Evolutionary conservation across 2,888 invertebrate genomes (phyloP), one percentile per base, ranked within the genome.

Genomic region (Augiades crinisus): DNA sequence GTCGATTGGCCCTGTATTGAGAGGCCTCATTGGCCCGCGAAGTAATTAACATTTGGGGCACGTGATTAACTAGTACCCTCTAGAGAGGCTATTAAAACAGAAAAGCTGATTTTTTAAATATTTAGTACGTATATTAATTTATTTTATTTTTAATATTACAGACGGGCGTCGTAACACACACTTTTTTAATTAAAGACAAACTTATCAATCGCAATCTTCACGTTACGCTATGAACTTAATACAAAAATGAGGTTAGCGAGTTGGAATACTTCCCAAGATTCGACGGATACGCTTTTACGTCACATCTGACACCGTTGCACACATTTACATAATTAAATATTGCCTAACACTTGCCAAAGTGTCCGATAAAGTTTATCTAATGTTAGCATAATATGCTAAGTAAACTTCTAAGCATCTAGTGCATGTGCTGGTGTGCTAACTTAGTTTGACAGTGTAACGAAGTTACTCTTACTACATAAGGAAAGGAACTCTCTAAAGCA

Each of bases 271-370:
- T 22, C 13, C 12, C 21, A 21, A 22, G 13, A 38, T 13, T n/a
- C n/a, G n/a, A 38, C 7, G n/a, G 10, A 8, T 46, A 46, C 19
- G 14, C 37, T n/a, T 19, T 22, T 17, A n/a, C 12, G 30, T 13
- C 37, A 37, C 47, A 36, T 22, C 37, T 47, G 37, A 37, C 17
- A 37, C 19, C 38, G 37, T 10, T 41, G 47, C 17, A 49, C 47
- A 19, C 40, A 31, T 40, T 49, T 49, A 33, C 36, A 40, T 40
- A 49, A 49, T 49, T 10, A 33, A 49, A 22, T 33, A 47, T 49
- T 17, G 33, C 40, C 47, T 22, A 22, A 41, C 47, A 40, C 22
- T 24, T 17, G 47, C 33, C 40, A 33, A n/a, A 49, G 47, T 10
- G 13, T 33, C 33, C 33, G 47, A 22, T 17, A 21, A 47, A 49